Conservation (phyloP, 2,888 invertebrate species). For the Drosophila melanosoma region DNA sequence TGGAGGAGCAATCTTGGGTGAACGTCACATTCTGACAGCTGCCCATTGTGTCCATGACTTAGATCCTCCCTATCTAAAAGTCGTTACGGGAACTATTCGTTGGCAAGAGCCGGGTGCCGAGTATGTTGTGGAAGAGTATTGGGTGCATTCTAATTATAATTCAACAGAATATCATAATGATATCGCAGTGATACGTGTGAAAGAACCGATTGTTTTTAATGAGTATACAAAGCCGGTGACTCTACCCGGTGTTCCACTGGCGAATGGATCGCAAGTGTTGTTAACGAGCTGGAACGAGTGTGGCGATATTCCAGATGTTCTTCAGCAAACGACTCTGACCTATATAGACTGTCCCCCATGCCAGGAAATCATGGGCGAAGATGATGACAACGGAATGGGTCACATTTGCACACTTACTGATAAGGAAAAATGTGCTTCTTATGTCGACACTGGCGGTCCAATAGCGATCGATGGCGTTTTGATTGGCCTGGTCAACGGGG, state of each 20-base stretch:
- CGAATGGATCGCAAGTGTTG: constrained; percentile 85
- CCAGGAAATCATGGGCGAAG: constrained; percentile 85
- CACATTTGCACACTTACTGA: constrained; percentile 87
- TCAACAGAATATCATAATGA: constrained; percentile 86
- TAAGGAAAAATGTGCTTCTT: constrained; percentile 85
- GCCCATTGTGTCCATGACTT: constrained; percentile 80
- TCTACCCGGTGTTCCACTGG: constrained; percentile 86
- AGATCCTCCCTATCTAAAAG: constrained; percentile 68
- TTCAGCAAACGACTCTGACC: constrained; percentile 86
- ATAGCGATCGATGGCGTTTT: constrained; percentile 67
- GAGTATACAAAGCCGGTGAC: constrained; percentile 86
- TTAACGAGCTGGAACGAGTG: constrained; percentile 88
- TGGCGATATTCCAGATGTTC: constrained; percentile 86
- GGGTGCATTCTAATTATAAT: constrained; percentile 79
- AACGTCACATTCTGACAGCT: constrained; percentile 74
- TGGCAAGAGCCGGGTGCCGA: constrained; percentile 62
- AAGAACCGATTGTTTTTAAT: constrained; percentile 86
- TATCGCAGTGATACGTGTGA: constrained; percentile 87
- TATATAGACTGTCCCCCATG: constrained; percentile 85
- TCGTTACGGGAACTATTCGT: constrained; percentile 76
- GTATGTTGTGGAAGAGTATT: constrained; percentile 71
- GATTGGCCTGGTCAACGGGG: constrained; percentile 83
- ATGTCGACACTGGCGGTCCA: constrained; percentile 83
- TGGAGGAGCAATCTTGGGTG: constrained; percentile 77
- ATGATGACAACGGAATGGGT: constrained; percentile 85